phyloP scores from a whole-genome alignment of 2,113 vertebrate species.

The Zootoca vivipara region DNA sequence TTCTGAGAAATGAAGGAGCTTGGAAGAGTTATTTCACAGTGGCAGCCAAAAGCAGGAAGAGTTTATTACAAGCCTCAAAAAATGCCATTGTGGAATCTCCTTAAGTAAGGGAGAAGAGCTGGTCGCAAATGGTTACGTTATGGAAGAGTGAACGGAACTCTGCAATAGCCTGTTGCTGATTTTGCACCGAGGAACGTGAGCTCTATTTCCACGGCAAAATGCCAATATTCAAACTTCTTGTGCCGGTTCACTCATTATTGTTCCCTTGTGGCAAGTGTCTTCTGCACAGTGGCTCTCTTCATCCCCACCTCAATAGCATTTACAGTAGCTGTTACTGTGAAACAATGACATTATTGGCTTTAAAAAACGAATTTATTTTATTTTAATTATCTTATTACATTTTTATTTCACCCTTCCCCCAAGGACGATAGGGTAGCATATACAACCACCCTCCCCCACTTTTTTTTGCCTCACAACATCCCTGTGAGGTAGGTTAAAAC shows the following conservation, averaged over 20 bases:
- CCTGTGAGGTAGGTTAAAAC: neutral
- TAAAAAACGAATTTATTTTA: neutral
- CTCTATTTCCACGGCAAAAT: neutral
- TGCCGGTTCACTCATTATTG: neutral
- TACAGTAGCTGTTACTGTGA: neutral
- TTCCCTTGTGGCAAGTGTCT: neutral
- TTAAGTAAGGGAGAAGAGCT: slow-evolving; percentile 6
- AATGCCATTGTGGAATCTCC: slow-evolving; percentile 7
- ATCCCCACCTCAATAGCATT: neutral
- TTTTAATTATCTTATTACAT: neutral
- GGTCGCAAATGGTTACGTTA: slow-evolving; percentile 15
- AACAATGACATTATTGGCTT: neutral
- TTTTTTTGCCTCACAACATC: slow-evolving; percentile 3
- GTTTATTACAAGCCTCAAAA: neutral
- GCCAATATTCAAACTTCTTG: neutral
- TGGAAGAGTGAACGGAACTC: neutral
- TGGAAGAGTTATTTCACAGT: slow-evolving; percentile 8
- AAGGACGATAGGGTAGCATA: neutral
- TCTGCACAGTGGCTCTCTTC: neutral
- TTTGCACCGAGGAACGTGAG: neutral
- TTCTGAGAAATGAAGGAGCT: neutral
- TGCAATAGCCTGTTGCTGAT: neutral
- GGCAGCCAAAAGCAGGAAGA: neutral
- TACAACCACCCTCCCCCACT: neutral
- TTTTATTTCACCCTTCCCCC: neutral